Conservation (phyloP, 1,140 invertebrate genomes). For the Magallana gigas region DNA sequence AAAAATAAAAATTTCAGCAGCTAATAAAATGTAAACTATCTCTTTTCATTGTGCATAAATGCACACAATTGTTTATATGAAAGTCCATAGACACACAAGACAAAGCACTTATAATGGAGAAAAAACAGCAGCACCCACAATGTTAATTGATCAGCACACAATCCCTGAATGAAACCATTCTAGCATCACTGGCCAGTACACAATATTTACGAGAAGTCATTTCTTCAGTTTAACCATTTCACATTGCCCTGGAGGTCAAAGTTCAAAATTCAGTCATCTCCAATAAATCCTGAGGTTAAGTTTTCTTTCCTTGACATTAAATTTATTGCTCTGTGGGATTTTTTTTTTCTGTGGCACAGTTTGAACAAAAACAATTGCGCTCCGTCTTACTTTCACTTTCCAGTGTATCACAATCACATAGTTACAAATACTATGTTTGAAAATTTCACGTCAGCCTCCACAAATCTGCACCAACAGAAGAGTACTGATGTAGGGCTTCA, state of each 20-base stretch:
- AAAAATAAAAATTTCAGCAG: conserved; percentile 18
- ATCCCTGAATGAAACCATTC: conserved; percentile 28
- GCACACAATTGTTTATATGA: not conserved
- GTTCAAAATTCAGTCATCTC: not conserved
- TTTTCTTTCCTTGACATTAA: not conserved
- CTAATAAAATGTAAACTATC: conserved; percentile 15
- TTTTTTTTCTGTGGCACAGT: conserved; percentile 22
- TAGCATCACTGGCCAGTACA: conserved; percentile 23
- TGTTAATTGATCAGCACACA: conserved; percentile 6
- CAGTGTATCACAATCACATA: conserved; percentile 7
- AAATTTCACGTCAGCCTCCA: not conserved
- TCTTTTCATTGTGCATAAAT: not conserved
- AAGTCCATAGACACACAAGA: not conserved
- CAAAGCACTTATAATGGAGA: conserved; percentile 25
- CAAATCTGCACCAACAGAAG: not conserved
- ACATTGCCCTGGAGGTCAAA: conserved; percentile 10
- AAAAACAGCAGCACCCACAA: conserved; percentile 31
- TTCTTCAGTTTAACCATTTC: conserved; percentile 6
- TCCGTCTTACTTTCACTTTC: not conserved
- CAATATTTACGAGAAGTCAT: conserved; percentile 1
- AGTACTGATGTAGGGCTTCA: not conserved
- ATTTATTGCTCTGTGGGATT: conserved; percentile 1
- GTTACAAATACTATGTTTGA: conserved; percentile 4
- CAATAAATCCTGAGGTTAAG: conserved; percentile 22
- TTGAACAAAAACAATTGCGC: not conserved